Evolutionary conservation across 2,888 invertebrate genomes (phyloP), one percentile per base, ranked within the genome.

Genomic region (Melieria omissa): DNA sequence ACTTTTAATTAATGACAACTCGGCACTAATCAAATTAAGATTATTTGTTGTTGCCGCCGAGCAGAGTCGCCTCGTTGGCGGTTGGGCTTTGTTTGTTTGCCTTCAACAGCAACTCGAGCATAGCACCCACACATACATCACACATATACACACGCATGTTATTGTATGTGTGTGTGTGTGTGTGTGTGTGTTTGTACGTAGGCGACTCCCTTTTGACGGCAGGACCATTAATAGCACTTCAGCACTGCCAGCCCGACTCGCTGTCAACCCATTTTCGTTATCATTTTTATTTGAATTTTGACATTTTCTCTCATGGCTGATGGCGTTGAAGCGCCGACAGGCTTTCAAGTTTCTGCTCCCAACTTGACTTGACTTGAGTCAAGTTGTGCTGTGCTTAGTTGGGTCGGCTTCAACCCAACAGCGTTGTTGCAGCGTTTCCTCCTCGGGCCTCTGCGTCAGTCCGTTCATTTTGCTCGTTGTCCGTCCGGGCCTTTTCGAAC

Each of bases 21-120:
- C 29, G 29, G 29, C 61, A 61, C 58, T 67, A 67, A 67, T 55
- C 65, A 65, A 65, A 65, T 65, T 52, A 65, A 52, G 42, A 52
- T 54, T 47, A 65, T 54, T 52, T 44, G 44, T 52, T 54, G 41
- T 16, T 52, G 55, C 12, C 4, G 29, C 8, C 60, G 12, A 6
- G 47, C 45, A 60, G 29, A 49, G 4, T 42, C 42, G 10, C 44
- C 60, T 10, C n/a, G 8, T 29, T 29, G 29, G 29, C 29, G 29
- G 29, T 3, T 42, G 10, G n/a, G 6, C 14, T 14, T 52, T 14
- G 12, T 52, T 52, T 8, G 52, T 8, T 52, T 52, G 12, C 2
- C 10, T 49, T 49, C 12, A 49, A 49, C 49, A 49, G 12, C 9
- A 52, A 52, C 9, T 52, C 14, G 5, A n/a, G 14, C 52, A 7